Conservation (phyloP, 2,888 invertebrate species). For the Onthophagus sagittarius region DNA sequence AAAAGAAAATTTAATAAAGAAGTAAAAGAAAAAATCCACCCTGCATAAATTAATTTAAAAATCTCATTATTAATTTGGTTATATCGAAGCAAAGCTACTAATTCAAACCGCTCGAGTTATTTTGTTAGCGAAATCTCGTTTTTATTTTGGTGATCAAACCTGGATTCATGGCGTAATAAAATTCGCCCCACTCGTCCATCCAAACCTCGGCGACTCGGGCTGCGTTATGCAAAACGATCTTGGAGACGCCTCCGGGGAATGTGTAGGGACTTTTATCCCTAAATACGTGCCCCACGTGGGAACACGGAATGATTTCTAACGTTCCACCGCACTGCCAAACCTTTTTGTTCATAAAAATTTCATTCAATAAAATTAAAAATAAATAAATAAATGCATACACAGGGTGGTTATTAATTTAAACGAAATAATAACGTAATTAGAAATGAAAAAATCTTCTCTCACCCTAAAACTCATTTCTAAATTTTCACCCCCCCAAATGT, state of each 20-base stretch:
- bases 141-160: slow-evolving; percentile 19
- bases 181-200: slow-evolving; percentile 99
- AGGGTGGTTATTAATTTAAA: neutral
- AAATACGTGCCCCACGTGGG: slow-evolving; percentile 96
- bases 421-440: neutral
- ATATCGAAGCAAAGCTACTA: too few relatives aligned
- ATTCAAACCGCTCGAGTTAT: too few relatives aligned
- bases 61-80: too few relatives aligned
- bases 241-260: slow-evolving; percentile 97
- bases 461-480: slow-evolving; percentile 94
- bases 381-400: neutral
- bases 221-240: slow-evolving; percentile 96
- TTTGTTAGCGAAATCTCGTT: neutral
- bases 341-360: slow-evolving; percentile 47
- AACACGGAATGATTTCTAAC: slow-evolving; percentile 93
- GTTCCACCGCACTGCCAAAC: slow-evolving; percentile 97
- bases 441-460: slow-evolving; percentile 37
- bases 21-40: too few relatives aligned
- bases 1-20: too few relatives aligned
- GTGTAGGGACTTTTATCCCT: slow-evolving; percentile 97
- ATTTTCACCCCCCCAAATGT: slow-evolving; percentile 98
- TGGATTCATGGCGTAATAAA: slow-evolving; percentile 92
- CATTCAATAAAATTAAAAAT: neutral
- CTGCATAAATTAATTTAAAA: too few relatives aligned
- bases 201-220: slow-evolving; percentile 98